Percentiles rank a stretch among this genome's conserved stretches.
Conservation (phyloP, 2,888 invertebrate species). For the Parapristionchus giblindavisi region DNA sequence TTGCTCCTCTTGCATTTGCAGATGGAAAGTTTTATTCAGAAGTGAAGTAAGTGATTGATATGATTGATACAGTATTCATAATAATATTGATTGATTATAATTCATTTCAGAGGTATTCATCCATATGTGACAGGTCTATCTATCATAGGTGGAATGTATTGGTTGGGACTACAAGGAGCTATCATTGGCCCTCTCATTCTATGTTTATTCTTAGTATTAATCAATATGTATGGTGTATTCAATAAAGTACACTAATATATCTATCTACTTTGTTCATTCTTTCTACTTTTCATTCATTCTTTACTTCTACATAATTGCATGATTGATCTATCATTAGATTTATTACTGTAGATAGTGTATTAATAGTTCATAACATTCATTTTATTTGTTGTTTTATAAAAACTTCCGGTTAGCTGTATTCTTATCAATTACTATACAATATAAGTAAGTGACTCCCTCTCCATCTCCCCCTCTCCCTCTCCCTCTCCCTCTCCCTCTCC, state of each 20-base stretch:
- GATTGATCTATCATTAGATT: too few species aligned
- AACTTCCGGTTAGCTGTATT: neutral
- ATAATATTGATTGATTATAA: neutral
- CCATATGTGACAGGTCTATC: slow-evolving; percentile 95
- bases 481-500: too few species aligned
- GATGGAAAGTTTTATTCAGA: slow-evolving; percentile 96
- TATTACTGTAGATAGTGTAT: too few species aligned
- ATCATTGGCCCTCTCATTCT: slow-evolving; percentile 93
- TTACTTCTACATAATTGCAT: too few species aligned
- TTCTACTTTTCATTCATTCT: too few species aligned
- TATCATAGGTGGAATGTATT: slow-evolving; percentile 96
- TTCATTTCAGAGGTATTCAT: slow-evolving; percentile 83
- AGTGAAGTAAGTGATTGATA: slow-evolving; percentile 77
- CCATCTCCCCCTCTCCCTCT: too few species aligned
- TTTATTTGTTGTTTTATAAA: neutral
- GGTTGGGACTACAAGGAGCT: slow-evolving; percentile 91
- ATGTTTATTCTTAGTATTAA: slow-evolving; percentile 90
- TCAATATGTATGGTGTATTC: slow-evolving; percentile 74
- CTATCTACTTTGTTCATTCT: neutral
- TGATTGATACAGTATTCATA: neutral
- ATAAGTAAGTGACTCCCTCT: too few species aligned
- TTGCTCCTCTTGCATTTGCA: slow-evolving; percentile 88
- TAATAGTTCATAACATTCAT: too few species aligned
- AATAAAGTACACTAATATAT: neutral
- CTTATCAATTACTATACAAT: too few species aligned